A percentile compares a stretch with the other conserved stretches of the same genome.
phyloP scores from a whole-genome alignment of 2,797 vertebrate species.

The Cetoscarus ocellatus region DNA sequence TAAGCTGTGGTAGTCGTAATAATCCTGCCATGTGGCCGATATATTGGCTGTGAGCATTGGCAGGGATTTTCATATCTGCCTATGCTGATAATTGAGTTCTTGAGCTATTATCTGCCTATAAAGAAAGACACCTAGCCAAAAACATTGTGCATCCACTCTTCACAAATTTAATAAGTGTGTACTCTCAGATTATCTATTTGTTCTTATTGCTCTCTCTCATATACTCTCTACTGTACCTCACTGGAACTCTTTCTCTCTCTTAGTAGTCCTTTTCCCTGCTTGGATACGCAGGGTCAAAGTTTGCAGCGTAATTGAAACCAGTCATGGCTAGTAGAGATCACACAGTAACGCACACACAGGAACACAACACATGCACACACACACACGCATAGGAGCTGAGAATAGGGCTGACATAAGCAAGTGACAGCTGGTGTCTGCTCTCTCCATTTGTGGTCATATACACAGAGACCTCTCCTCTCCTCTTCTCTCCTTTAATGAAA shows the following conservation, averaged over 20 bases:
- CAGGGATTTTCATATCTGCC: too few species aligned
- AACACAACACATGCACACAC: constrained; percentile 45
- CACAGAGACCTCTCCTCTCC: constrained; percentile 67
- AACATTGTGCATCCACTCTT: neutral
- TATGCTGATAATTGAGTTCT: too few species aligned
- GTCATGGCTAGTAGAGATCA: constrained; percentile 74
- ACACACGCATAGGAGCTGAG: constrained; percentile 74
- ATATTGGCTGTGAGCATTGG: too few species aligned
- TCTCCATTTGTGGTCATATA: constrained; percentile 83
- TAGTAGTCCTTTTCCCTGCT: constrained; percentile 62
- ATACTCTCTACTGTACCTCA: constrained; percentile 26
- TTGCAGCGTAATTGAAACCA: constrained; percentile 82
- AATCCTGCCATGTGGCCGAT: too few species aligned
- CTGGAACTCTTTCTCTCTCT: constrained; percentile 18
- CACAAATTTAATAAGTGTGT: neutral
- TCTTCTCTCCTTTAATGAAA: constrained; percentile 45
- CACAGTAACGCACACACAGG: constrained; percentile 60
- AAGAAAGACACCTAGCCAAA: neutral
- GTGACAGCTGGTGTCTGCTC: constrained; percentile 94
- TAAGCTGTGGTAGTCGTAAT: too few species aligned
- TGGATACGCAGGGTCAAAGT: constrained; percentile 85
- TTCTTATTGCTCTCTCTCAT: neutral
- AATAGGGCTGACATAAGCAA: constrained; percentile 88
- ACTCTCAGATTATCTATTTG: constrained; percentile 30
- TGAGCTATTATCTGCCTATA: too few species aligned